phyloP scores from a whole-genome alignment of 2,888 invertebrate species.

The Lydus trimaculatus region DNA sequence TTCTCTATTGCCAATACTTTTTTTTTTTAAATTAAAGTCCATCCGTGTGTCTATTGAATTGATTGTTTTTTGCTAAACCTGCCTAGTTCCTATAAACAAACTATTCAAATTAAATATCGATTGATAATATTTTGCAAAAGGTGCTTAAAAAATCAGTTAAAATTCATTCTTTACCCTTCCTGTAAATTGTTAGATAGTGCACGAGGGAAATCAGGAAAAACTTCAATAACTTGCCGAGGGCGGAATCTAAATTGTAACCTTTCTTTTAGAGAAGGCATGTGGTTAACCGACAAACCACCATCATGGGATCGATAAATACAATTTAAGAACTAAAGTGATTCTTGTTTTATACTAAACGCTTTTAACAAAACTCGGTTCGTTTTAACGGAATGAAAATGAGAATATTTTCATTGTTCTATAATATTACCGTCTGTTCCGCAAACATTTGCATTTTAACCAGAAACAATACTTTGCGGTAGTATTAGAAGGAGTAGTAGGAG shows the following conservation, averaged over 20 bases:
- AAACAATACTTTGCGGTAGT: background rate
- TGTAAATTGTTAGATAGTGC: conserved; percentile 45
- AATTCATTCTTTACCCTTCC: conserved; percentile 33
- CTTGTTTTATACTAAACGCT: conserved; percentile 34
- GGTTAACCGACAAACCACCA: conserved; percentile 48
- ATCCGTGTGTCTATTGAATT: background rate
- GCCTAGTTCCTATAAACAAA: background rate
- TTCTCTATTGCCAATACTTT: background rate
- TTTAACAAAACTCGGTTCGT: conserved; percentile 33
- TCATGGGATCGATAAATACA: conserved; percentile 50
- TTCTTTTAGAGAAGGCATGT: conserved; percentile 44
- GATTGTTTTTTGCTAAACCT: background rate
- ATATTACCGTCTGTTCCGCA: conserved; percentile 12
- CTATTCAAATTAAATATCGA: background rate
- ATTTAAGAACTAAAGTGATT: conserved; percentile 52
- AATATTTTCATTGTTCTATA: conserved; percentile 11
- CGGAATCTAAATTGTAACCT: conserved; percentile 49
- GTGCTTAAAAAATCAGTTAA: conserved; percentile 34
- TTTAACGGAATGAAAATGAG: conserved; percentile 7
- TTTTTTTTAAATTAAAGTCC: too few species aligned
- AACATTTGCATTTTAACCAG: conserved; percentile 16
- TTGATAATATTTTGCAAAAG: conserved; percentile 22
- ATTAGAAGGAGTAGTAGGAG: background rate
- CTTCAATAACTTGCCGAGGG: conserved; percentile 49
- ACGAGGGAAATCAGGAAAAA: conserved; percentile 51